phyloP scores from a whole-genome alignment of 1,140 invertebrate species.

The Philotrypesis tridentata region DNA sequence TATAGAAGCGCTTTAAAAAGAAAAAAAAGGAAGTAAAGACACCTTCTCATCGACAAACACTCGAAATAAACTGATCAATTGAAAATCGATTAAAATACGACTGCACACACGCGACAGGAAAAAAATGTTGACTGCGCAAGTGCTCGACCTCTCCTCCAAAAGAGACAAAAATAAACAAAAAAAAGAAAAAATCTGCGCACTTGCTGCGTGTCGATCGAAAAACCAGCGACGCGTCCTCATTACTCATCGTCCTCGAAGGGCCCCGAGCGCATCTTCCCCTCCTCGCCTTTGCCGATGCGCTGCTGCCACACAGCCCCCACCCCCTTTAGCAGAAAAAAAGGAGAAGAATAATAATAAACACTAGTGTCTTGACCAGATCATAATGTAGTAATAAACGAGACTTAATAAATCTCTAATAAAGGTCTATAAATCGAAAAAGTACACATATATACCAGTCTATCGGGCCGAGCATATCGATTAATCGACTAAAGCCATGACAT shows the following conservation, averaged over 20 bases:
- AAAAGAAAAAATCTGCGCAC: not conserved
- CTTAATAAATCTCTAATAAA: not conserved
- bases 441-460: not conserved
- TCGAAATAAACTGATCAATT: too few relatives aligned
- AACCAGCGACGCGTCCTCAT: not conserved
- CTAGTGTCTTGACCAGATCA: not conserved
- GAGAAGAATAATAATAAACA: not conserved
- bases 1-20: too few relatives aligned
- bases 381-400: not conserved
- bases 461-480: constrained; percentile 14
- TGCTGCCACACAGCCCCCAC: not conserved
- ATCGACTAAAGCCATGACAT: constrained; percentile 18
- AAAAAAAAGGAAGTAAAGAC: too few relatives aligned
- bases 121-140: not conserved
- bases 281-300: not conserved
- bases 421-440: not conserved
- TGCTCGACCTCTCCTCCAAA: not conserved
- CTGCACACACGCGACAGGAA: not conserved
- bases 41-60: not conserved
- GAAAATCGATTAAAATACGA: too few relatives aligned
- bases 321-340: not conserved
- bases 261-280: not conserved
- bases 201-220: not conserved
- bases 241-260: not conserved
- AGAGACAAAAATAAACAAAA: not conserved